Base-by-base conservation (phyloP, 2,113 vertebrate species). In the Anhinga rufa region DNA sequence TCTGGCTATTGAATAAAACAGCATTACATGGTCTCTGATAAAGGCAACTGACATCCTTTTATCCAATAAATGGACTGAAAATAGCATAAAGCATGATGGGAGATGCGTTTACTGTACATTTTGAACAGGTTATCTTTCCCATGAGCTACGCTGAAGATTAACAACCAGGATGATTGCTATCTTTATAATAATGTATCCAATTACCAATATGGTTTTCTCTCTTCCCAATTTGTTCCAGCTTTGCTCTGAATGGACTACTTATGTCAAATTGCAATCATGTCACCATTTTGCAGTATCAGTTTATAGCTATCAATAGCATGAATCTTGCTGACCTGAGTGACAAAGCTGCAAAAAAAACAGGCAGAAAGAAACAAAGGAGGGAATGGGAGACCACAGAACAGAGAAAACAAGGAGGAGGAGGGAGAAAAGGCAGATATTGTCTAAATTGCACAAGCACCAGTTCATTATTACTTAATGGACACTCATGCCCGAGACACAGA, bases 141-240 rank as follows among this genome's bases (percentile, higher is more conserved):
- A 91, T 55, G 65, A 93, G 84, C 93, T 94, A 32, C 18, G 87
- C 52, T 60, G 70, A 62, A 87, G 88, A 90, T 87, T 49, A 96
- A 87, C 64, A 90, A 54, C 49, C 68, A 81, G 82, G 49, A 77
- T 77, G 88, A 90, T 12, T 83, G 92, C 54, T 90, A 34, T 80
- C 38, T 86, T 80, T 90, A 82, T 49, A 58, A 77, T 46, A 91
- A 86, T 40, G 28, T 57, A 88, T 68, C 88, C 79, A 80, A 88
- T 78, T 86, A 90, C 93, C 86, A 64, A 38, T 34, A 84, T 1
- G 42, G 54, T 82, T 46, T 90, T 55, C 51, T 64, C 62, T 88
- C 79, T 74, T 68, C 72, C 82, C 93, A 62, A 68, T 92, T 77
- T 81, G 92, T 42, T 65, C 68, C 72, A 80, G 76, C 62, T 77